Evolutionary conservation across 2,797 vertebrate genomes (phyloP).

Genomic region (Lateolabrax maculatus): DNA sequence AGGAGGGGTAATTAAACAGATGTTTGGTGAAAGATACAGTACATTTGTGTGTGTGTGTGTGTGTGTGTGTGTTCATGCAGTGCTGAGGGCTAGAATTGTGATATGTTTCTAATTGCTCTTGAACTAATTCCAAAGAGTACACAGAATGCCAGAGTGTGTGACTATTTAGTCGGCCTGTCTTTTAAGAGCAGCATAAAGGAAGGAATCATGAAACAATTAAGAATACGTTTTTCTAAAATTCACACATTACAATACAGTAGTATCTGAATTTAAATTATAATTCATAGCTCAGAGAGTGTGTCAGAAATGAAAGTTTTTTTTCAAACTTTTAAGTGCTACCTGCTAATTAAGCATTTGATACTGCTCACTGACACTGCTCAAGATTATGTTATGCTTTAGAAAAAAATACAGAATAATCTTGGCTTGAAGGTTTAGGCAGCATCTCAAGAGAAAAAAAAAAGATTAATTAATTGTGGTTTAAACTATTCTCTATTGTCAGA

Average conservation of each 20-base stretch:
- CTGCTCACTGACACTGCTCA: background rate
- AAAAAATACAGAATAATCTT: background rate
- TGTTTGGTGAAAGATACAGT: constrained; percentile 67
- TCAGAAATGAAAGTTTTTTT: constrained; percentile 2
- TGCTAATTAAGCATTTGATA: constrained; percentile 14
- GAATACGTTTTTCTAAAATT: background rate
- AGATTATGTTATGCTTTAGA: background rate
- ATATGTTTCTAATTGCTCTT: constrained; percentile 67
- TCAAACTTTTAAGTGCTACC: background rate
- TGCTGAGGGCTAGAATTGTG: constrained; percentile 43
- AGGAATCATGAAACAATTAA: constrained; percentile 36
- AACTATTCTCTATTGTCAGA: no score
- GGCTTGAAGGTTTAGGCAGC: background rate
- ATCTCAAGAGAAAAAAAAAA: background rate
- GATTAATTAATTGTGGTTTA: no score
- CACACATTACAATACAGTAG: background rate
- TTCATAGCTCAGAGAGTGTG: background rate
- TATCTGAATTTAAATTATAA: constrained; percentile 17
- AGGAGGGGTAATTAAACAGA: constrained; percentile 71
- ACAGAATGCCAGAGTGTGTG: constrained; percentile 32
- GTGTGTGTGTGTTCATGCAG: constrained; percentile 1
- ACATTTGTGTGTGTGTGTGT: constrained; percentile 15
- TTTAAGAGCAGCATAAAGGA: constrained; percentile 44
- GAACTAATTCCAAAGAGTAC: constrained; percentile 57
- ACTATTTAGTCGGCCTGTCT: constrained; percentile 22